Base-by-base conservation (phyloP, 2,113 vertebrate genomes). In the Myanophis thanlyinensis region DNA sequence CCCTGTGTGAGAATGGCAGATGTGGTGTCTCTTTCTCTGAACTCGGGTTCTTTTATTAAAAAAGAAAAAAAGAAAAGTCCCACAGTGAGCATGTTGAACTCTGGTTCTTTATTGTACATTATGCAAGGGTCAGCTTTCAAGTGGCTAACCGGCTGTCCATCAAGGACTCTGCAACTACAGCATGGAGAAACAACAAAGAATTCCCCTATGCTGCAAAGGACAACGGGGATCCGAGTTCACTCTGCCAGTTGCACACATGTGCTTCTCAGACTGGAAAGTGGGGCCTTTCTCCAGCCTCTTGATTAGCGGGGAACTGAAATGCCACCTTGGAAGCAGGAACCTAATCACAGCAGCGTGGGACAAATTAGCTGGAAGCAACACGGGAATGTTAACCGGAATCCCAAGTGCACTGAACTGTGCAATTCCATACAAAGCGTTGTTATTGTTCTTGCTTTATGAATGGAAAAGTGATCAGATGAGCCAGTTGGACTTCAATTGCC, bases 1-100 rank as follows among this genome's bases (percentile, higher is more conserved):
- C 92, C 94, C 85, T 44, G 44, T 91, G 87, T 91, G 89, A 94
- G 92, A 89, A 94, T 52, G 91, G 49, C 67, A 87, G 80, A 87
- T 30, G 18, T 6, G 44, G 87, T 91, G 89, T 59, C 93, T 94
- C 23, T 59, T 23, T 56, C 92, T 94, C 23, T 51, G 80, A 91
- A 91, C 90, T 27, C 53, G 90, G 88, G 85, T 92, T 93, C 89
- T 93, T 73, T 93, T 59, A 27, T 59, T n/a, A n/a, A n/a, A n/a
- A 3, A 91, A 95, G 90, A 87, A 23, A 15, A 40, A 85, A 25
- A 87, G 73, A 13, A 67, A 73, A 54, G 13, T 56, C 46, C 4
- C 25, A 93, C 91, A 89, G 20, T 30, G 92, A 56, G 84, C 89
- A 90, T 30, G 49, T 20, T 90, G 84, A 88, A 30, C 88, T 62